Conservation (phyloP, 2,797 vertebrate species). For the Bradypodion ventrale region DNA sequence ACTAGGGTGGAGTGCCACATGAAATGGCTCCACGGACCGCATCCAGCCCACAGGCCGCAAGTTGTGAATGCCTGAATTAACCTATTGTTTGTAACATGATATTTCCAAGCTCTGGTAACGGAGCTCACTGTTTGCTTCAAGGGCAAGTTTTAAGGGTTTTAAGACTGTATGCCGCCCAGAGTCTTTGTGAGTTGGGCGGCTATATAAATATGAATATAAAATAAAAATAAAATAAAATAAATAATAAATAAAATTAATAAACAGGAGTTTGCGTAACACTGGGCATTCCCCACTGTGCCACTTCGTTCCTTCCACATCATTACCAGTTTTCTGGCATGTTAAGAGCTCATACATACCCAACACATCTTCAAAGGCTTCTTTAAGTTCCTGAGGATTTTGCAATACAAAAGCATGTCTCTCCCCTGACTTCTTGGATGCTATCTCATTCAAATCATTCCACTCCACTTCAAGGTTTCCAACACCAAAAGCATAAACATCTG, state of each 20-base stretch:
- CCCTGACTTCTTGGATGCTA: slow-evolving; percentile 80
- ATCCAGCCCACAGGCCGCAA: too few species aligned
- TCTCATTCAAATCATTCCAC: slow-evolving; percentile 73
- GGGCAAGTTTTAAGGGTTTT: too few species aligned
- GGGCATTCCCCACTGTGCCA: not conserved
- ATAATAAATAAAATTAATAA: too few species aligned
- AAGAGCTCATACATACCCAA: slow-evolving; percentile 75
- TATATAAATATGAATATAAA: too few species aligned
- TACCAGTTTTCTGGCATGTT: not conserved
- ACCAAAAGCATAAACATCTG: slow-evolving; percentile 91
- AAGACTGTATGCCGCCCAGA: too few species aligned
- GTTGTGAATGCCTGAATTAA: too few species aligned
- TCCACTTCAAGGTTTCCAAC: slow-evolving; percentile 77
- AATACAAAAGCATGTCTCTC: slow-evolving; percentile 84
- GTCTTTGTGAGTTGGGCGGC: too few species aligned
- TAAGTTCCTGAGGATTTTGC: slow-evolving; percentile 59
- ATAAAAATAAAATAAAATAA: too few species aligned
- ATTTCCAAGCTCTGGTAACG: not conserved
- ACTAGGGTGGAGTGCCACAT: too few species aligned
- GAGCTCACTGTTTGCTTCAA: not conserved
- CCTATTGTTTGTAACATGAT: not conserved
- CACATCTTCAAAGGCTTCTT: slow-evolving; percentile 81
- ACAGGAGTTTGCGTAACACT: too few species aligned
- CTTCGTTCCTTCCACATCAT: too few species aligned
- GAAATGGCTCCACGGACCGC: too few species aligned